Conservation (phyloP, 1,140 invertebrate species). For the Trichonephila clavata region DNA sequence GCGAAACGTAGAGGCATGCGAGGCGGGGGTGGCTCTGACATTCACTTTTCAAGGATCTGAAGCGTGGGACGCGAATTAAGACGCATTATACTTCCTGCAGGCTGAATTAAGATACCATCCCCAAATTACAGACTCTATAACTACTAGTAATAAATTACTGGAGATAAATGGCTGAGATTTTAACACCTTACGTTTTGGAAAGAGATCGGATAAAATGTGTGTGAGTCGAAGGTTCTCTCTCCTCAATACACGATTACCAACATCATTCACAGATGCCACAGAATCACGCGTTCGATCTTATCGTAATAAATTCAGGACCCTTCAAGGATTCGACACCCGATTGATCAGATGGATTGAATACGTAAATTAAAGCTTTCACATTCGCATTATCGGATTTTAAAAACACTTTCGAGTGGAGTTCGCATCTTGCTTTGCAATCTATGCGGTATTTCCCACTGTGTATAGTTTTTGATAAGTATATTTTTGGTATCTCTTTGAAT, state of each 20-base stretch:
- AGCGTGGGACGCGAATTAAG: conserved; percentile 72
- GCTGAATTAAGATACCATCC: conserved; percentile 70
- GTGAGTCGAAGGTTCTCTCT: no score
- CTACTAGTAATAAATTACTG: conserved; percentile 69
- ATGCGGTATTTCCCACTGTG: no score
- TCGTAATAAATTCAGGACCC: neutral
- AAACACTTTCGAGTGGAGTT: neutral
- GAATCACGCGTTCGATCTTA: conserved; percentile 28
- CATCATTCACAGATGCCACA: conserved; percentile 26
- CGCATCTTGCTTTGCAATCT: no score
- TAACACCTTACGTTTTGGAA: conserved; percentile 53
- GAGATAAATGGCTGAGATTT: conserved; percentile 69
- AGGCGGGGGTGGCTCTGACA: conserved; percentile 67
- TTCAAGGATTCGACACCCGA: conserved; percentile 13
- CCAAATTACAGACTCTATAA: conserved; percentile 71
- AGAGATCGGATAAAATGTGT: conserved; percentile 36
- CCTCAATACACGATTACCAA: neutral
- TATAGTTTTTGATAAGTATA: no score
- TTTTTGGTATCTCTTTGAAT: no score
- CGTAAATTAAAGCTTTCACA: neutral
- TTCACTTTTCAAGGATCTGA: conserved; percentile 72
- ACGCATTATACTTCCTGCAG: conserved; percentile 63
- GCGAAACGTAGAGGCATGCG: conserved; percentile 65
- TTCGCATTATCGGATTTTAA: neutral
- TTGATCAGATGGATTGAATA: neutral